Percentiles rank a stretch among this genome's conserved stretches.
These are phyloP conservation scores for Oreochromis grahami DNA, from an alignment of 2,797 vertebrate genomes.

Conservation along the genomic window DNA sequence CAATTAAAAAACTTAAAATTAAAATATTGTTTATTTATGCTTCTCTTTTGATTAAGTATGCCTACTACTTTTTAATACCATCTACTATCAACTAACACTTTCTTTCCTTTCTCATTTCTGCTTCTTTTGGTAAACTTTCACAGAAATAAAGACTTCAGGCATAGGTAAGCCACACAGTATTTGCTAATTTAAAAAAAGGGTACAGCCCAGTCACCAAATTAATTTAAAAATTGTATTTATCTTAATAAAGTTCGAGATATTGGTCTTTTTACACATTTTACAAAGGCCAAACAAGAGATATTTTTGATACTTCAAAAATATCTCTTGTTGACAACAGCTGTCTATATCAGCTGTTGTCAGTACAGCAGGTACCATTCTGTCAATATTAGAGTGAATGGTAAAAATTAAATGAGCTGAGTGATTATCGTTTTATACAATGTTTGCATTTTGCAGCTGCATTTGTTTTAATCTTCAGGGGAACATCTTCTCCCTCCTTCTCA, in stretches of 20 bases:
- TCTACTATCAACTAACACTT: conserved; percentile 59
- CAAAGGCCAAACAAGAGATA: neutral
- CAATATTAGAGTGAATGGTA: neutral
- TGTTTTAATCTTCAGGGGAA: neutral
- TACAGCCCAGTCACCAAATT: neutral
- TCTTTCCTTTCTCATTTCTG: conserved; percentile 37
- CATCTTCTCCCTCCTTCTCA: neutral
- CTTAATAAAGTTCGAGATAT: neutral
- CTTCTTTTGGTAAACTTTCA: conserved; percentile 77
- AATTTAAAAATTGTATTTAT: neutral
- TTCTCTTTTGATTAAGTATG: conserved; percentile 31
- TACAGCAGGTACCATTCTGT: neutral
- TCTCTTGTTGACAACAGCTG: neutral
- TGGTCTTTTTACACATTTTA: neutral
- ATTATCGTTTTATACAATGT: neutral
- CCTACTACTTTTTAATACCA: conserved; percentile 2
- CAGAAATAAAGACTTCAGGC: conserved; percentile 99
- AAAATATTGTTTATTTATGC: neutral
- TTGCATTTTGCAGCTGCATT: neutral
- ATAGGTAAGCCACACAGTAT: conserved; percentile 89
- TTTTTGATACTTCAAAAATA: neutral
- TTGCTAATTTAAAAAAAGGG: neutral
- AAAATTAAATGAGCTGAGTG: neutral
- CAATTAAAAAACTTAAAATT: neutral
- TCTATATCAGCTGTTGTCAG: neutral